Percentiles rank a stretch among this genome's conserved stretches.
Conservation (phyloP, 2,797 vertebrate species). For the Prionace glauca region DNA sequence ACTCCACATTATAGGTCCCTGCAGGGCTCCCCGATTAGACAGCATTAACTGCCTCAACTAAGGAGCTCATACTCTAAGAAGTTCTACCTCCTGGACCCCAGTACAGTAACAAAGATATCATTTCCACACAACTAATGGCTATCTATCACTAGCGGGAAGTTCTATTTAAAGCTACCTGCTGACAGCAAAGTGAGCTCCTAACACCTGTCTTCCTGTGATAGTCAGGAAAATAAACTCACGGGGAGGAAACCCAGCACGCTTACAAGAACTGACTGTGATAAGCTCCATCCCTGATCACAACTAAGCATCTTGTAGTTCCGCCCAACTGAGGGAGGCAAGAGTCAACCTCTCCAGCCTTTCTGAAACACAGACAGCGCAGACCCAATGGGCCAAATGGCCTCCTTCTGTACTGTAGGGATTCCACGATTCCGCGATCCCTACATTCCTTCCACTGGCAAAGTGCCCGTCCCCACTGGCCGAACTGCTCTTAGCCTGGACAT, state of each 20-base stretch:
- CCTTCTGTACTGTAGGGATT: too few species aligned
- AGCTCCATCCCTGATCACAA: not conserved
- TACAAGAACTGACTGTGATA: not conserved
- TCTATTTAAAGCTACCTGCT: not conserved
- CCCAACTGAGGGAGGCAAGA: not conserved
- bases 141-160: not conserved
- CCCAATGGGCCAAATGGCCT: too few species aligned
- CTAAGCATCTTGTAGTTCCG: not conserved
- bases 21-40: too few species aligned
- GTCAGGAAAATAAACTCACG: not conserved
- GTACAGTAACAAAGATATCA: not conserved
- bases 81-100: too few species aligned
- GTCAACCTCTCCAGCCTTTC: not conserved
- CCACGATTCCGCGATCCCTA: not conserved
- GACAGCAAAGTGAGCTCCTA: not conserved
- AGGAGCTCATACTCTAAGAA: too few species aligned
- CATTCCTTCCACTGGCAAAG: not conserved
- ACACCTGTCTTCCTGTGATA: not conserved
- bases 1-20: too few species aligned
- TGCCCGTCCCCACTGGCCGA: not conserved
- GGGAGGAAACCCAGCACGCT: not conserved
- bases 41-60: too few species aligned
- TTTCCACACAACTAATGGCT: not conserved
- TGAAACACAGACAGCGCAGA: not conserved
- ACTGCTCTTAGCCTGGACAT: not conserved